Conservation (phyloP, 2,797 vertebrate species). For the Urophycis tenuis region DNA sequence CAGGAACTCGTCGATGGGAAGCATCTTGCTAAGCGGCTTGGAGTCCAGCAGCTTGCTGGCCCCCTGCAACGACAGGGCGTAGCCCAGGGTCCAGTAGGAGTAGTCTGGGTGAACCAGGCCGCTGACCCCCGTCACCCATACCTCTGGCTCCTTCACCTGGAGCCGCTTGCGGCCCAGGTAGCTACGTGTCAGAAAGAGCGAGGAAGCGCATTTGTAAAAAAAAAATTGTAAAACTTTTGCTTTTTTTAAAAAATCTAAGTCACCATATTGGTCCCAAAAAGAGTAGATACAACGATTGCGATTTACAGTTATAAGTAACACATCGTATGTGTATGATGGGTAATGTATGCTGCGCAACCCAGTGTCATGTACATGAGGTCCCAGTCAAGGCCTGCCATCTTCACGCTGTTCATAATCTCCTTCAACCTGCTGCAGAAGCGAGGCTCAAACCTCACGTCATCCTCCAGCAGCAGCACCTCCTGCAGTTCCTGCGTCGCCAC, state of each 20-base stretch:
- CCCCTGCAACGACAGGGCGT: conserved; percentile 51
- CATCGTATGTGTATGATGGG: no score
- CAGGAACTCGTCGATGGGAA: conserved; percentile 67
- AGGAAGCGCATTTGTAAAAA: neutral
- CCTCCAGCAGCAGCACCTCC: conserved; percentile 77
- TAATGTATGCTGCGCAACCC: neutral
- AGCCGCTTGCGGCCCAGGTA: conserved; percentile 61
- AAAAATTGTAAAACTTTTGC: no score
- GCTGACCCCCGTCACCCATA: conserved; percentile 48
- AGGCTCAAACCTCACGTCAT: conserved; percentile 79
- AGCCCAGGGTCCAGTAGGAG: conserved; percentile 69
- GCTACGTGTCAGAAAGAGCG: conserved; percentile 24
- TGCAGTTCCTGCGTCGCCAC: conserved; percentile 72
- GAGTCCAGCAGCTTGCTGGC: conserved; percentile 56
- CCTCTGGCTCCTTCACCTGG: conserved; percentile 53
- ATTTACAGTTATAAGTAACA: no score
- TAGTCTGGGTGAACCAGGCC: conserved; percentile 62
- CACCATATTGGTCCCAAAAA: no score
- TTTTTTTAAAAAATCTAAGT: no score
- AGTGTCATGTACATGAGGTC: conserved; percentile 80
- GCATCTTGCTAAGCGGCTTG: conserved; percentile 56
- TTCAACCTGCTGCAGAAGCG: conserved; percentile 75
- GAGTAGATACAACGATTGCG: no score
- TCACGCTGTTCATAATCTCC: conserved; percentile 73
- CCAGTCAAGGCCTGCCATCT: conserved; percentile 73